Evolutionary conservation across 2,797 vertebrate genomes (phyloP), one percentile per base, ranked within the genome.

Genomic region (Phoebastria nigripes): DNA sequence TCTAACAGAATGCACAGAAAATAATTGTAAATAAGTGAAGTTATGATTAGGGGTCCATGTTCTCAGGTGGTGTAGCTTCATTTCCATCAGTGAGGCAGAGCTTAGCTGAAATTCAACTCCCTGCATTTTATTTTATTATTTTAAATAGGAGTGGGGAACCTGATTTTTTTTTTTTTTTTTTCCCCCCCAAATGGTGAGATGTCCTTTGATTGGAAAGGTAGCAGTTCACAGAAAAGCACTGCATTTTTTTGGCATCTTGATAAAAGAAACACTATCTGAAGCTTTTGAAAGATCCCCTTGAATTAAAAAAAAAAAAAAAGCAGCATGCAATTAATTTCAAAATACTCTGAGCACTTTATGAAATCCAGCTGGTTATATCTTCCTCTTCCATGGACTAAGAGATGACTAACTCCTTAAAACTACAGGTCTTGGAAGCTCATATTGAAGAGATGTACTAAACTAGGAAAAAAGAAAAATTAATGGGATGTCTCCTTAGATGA

Each of bases 311-410:
- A 44, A 47, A 82, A 71, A 92, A 91, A 76, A 94, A 63, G 31
- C 55, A 70, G 52, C 55, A 24, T 82, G 86, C 84, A 71, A 69
- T 95, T 90, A 88, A 88, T 91, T 94, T 90, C 39, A n/a, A 77
- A 94, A n/a, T 90, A 51, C 47, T 93, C 49, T 44, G 42, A 67
- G 33, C 33, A 44, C 51, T 90, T 90, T 37, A 69, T 90, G 88
- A 91, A 82, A 78, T 81, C 69, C 78, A 46, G 29, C 39, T 77
- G 94, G 58, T 42, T 95, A 49, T 74, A 63, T 83, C 74, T 49
- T 52, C 89, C 59, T n/a, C 49, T 83, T 66, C 51, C 52, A 22
- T 20, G 80, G 82, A 72, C 24, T 46, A 55, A 26, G 84, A 65
- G 82, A 55, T 62, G 78, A 49, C 70, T 88, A 81, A 72, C 78